These are phyloP conservation scores for Arenicola marina DNA, from an alignment of 2,888 invertebrate species.

Conservation along the genomic window DNA sequence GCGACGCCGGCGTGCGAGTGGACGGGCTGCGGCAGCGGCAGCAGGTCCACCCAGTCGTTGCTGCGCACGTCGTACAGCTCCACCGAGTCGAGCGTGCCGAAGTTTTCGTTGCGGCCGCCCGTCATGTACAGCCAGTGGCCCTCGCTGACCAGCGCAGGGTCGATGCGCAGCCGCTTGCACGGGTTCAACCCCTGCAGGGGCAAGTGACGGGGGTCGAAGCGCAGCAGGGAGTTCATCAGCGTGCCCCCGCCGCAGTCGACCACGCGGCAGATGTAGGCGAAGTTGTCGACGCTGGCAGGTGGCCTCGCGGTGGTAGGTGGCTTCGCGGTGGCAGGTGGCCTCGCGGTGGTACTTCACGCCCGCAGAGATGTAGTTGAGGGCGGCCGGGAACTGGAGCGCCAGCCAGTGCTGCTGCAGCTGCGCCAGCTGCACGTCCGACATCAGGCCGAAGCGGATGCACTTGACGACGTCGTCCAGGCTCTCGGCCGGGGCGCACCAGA, in stretches of 20 bases:
- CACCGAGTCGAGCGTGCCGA: conserved; percentile 53
- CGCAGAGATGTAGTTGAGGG: too few species aligned
- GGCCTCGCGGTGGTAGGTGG: too few species aligned
- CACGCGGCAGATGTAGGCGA: conserved; percentile 56
- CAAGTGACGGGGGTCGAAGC: conserved; percentile 58
- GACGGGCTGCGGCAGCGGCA: conserved; percentile 48
- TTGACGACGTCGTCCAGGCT: too few species aligned
- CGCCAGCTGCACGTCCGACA: too few species aligned
- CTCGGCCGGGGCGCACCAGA: too few species aligned
- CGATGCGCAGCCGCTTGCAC: conserved; percentile 51
- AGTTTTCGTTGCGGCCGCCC: conserved; percentile 55
- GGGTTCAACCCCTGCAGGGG: conserved; percentile 52
- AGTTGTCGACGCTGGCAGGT: conserved; percentile 56
- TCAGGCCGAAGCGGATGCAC: too few species aligned
- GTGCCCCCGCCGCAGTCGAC: conserved; percentile 60
- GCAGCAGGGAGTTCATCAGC: conserved; percentile 53
- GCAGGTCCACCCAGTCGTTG: conserved; percentile 55
- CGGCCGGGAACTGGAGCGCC: too few species aligned
- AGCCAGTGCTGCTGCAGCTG: too few species aligned
- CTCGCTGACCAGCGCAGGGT: conserved; percentile 52
- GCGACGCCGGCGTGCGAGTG: conserved; percentile 53
- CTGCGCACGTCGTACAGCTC: conserved; percentile 53
- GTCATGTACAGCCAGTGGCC: conserved; percentile 50
- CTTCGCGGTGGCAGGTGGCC: too few species aligned
- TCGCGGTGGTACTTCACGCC: too few species aligned